Percentiles rank a stretch among this genome's conserved stretches.
Conservation (phyloP, 1,140 invertebrate species). For the Proales similis region DNA sequence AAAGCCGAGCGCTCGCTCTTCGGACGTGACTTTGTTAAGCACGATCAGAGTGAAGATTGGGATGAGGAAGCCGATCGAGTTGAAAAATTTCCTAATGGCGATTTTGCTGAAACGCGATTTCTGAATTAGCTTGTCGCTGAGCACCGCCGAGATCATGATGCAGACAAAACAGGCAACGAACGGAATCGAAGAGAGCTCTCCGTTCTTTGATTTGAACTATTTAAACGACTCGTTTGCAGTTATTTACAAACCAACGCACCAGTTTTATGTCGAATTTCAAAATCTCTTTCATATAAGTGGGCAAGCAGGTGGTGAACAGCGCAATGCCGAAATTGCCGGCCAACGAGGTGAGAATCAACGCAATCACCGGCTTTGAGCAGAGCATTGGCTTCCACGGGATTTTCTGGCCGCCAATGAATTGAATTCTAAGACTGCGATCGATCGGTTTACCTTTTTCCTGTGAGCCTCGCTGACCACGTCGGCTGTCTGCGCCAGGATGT, state of each 20-base stretch:
- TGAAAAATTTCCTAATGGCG: constrained; percentile 23
- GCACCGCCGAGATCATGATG: constrained; percentile 15
- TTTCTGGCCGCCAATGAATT: not conserved
- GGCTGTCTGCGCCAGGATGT: constrained; percentile 56
- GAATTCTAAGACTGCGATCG: not conserved
- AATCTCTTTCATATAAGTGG: constrained; percentile 49
- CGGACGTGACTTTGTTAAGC: not conserved
- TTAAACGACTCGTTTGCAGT: not conserved
- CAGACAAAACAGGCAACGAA: constrained; percentile 15
- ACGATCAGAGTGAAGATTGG: constrained; percentile 11
- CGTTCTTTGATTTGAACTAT: not conserved
- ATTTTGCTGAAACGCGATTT: constrained; percentile 1
- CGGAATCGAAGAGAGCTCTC: constrained; percentile 19
- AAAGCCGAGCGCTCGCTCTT: constrained; percentile 7
- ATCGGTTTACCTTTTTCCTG: constrained; percentile 12
- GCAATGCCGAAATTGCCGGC: constrained; percentile 49
- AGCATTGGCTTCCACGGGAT: constrained; percentile 47
- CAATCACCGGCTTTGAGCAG: constrained; percentile 45
- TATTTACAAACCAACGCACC: constrained; percentile 39
- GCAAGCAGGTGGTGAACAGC: constrained; percentile 46
- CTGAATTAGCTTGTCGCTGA: constrained; percentile 4
- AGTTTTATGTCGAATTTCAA: constrained; percentile 48
- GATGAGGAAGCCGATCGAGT: constrained; percentile 25
- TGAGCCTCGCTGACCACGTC: constrained; percentile 3
- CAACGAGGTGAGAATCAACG: constrained; percentile 44